Evolutionary conservation across 92 coral and sea anemone species (phyloP).

Genomic region (Pocillopora grandis): DNA sequence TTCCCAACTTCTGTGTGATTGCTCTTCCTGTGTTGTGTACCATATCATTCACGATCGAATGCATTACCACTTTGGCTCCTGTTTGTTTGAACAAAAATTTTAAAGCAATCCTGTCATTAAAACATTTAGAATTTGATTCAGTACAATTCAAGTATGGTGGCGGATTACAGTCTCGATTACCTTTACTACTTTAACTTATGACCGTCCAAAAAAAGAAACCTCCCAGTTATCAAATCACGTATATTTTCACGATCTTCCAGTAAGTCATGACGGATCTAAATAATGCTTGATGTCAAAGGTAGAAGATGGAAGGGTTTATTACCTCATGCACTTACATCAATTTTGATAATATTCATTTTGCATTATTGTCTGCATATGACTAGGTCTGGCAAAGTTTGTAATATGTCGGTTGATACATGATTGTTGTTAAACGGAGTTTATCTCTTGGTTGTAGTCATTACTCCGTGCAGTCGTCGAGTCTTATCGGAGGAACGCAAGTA

Average conservation of each 20-base stretch:
- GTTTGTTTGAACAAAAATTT: background rate
- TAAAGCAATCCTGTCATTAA: no score
- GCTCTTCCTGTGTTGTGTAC: constrained; percentile 53
- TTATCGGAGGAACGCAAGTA: constrained; percentile 18
- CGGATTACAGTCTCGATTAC: no score
- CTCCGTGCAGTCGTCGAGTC: background rate
- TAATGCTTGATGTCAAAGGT: background rate
- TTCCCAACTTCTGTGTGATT: constrained; percentile 41
- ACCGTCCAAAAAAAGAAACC: no score
- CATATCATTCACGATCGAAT: constrained; percentile 66
- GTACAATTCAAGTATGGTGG: no score
- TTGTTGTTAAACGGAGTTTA: no score
- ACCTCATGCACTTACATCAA: no score
- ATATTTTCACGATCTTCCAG: background rate
- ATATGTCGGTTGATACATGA: background rate
- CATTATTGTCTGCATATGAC: constrained; percentile 40
- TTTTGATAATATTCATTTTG: background rate
- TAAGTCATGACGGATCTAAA: background rate
- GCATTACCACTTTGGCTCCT: constrained; percentile 92
- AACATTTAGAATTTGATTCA: no score
- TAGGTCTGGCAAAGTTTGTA: constrained; percentile 11
- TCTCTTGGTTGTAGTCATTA: no score
- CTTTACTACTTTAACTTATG: no score
- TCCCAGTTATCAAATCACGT: no score
- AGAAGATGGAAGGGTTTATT: background rate